A percentile compares a stretch with the other conserved stretches of the same genome.
Conservation (phyloP, 2,113 vertebrate species). For the Elephas maximus region DNA sequence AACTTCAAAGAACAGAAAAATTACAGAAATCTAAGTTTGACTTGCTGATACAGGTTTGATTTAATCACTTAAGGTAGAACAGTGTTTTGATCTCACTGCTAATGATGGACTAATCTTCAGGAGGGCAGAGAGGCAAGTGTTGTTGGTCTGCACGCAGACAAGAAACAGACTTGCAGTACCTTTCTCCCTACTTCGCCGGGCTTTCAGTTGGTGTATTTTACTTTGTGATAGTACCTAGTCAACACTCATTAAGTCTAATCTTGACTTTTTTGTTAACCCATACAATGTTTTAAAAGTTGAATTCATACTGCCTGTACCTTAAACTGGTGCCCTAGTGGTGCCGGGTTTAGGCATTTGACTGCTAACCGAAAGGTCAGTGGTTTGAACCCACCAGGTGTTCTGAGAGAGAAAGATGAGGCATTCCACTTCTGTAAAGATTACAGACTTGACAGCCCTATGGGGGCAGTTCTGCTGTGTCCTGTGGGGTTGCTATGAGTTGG, state of each 20-base stretch:
- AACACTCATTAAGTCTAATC: not conserved
- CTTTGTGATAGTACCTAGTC: not conserved
- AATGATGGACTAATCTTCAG: not conserved
- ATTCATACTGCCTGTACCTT: not conserved
- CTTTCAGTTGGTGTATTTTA: fast-evolving
- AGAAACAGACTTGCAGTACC: not conserved
- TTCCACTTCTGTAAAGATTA: no score
- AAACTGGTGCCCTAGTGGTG: not conserved
- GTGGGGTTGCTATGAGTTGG: no score
- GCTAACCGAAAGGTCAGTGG: no score
- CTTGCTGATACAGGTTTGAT: slow-evolving; percentile 73
- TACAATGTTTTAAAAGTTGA: not conserved
- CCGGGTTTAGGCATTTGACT: no score
- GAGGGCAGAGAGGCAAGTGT: not conserved
- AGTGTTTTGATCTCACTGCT: slow-evolving; percentile 59
- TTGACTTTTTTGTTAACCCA: not conserved
- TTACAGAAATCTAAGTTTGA: slow-evolving; percentile 52
- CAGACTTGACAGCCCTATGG: no score
- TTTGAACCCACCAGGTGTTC: no score
- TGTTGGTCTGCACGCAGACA: not conserved
- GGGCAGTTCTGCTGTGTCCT: no score
- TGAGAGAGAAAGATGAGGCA: no score
- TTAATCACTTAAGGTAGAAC: slow-evolving; percentile 58
- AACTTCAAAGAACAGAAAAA: slow-evolving; percentile 61
- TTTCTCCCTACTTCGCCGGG: not conserved